phyloP scores from a whole-genome alignment of 2,888 invertebrate species.

The Agrochola macilenta region DNA sequence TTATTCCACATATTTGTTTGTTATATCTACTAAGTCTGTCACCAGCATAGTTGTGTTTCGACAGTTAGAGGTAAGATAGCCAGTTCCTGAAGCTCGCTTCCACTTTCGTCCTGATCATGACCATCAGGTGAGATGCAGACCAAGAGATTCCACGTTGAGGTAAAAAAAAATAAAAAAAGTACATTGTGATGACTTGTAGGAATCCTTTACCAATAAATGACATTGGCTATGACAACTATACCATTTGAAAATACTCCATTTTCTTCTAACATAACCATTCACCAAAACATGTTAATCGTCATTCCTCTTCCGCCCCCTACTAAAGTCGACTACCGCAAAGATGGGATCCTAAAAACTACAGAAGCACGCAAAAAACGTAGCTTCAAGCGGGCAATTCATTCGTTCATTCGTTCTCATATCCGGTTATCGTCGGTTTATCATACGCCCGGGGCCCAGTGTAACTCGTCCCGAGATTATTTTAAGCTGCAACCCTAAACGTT shows the following conservation, averaged over 20 bases:
- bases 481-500: slow-evolving; percentile 87
- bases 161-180: too few relatives aligned
- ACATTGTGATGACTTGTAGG: too few relatives aligned
- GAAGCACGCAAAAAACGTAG: slow-evolving; percentile 84
- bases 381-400: slow-evolving; percentile 87
- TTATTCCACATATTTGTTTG: too few relatives aligned
- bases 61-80: too few relatives aligned
- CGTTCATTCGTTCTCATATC: slow-evolving; percentile 86
- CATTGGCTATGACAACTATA: too few relatives aligned
- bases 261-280: background rate
- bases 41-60: too few relatives aligned
- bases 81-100: too few relatives aligned
- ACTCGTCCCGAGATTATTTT: slow-evolving; percentile 87
- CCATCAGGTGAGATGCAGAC: too few relatives aligned
- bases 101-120: too few relatives aligned
- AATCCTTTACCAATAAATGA: too few relatives aligned
- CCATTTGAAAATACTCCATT: background rate
- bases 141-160: too few relatives aligned
- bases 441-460: slow-evolving; percentile 83
- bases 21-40: too few relatives aligned
- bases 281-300: slow-evolving; percentile 43
- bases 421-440: slow-evolving; percentile 89
- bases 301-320: slow-evolving; percentile 26
- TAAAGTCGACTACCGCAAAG: slow-evolving; percentile 64
- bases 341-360: slow-evolving; percentile 74